A percentile compares a stretch with the other conserved stretches of the same genome.
Evolutionary conservation across 2,113 vertebrate species (phyloP).

Genomic region (Desmodus rotundus): DNA sequence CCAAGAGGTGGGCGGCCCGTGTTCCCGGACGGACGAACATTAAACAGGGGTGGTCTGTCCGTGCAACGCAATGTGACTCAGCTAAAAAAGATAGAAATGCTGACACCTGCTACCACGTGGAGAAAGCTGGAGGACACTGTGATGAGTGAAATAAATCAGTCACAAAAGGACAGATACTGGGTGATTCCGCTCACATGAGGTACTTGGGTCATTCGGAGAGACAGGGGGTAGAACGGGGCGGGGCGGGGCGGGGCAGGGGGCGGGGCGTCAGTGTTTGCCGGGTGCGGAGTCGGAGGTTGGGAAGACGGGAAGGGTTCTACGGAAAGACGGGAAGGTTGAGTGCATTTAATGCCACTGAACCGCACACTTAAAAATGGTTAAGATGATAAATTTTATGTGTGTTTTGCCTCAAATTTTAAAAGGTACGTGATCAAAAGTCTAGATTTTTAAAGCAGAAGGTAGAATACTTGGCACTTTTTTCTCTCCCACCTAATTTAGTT

Average conservation of each 20-base stretch:
- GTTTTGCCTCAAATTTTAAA: neutral
- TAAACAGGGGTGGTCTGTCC: rapidly evolving
- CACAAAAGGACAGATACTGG: neutral
- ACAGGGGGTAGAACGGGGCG: neutral
- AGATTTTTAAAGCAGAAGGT: neutral
- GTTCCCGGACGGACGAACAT: rapidly evolving
- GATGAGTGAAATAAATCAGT: neutral
- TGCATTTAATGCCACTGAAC: neutral
- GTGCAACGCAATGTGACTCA: neutral
- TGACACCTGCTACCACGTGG: neutral
- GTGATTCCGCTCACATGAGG: neutral
- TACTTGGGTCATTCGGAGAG: neutral
- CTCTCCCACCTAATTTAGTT: neutral
- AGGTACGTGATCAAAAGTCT: neutral
- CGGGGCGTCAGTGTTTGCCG: neutral
- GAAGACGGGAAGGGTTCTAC: neutral
- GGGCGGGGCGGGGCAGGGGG: rapidly evolving
- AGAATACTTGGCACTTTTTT: neutral
- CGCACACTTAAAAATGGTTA: neutral
- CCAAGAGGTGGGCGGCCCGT: neutral
- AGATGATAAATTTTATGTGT: neutral
- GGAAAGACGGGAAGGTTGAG: neutral
- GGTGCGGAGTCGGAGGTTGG: neutral
- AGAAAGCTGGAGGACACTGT: neutral
- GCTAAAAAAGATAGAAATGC: neutral